Evolutionary conservation across 2,888 invertebrate species (phyloP).

Genomic region (Archips crataeganus): DNA sequence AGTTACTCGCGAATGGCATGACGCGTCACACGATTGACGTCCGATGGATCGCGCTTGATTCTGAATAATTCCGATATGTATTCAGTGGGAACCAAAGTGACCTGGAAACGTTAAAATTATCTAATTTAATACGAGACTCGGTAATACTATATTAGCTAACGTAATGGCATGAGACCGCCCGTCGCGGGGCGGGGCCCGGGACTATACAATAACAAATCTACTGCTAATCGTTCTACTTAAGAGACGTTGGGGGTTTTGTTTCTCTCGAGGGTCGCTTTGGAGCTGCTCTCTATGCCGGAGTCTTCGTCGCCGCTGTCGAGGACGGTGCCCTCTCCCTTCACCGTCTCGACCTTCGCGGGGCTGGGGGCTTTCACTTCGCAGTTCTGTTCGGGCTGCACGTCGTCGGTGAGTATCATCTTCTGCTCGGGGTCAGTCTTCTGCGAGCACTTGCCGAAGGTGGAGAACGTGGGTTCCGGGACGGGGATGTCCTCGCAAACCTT

Average conservation of each 20-base stretch:
- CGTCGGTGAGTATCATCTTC: slow-evolving; percentile 63
- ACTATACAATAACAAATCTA: slow-evolving; percentile 22
- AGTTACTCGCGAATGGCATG: background rate
- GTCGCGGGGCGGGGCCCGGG: slow-evolving; percentile 6
- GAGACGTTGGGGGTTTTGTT: slow-evolving; percentile 69
- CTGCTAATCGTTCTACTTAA: slow-evolving; percentile 50
- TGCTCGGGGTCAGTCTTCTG: slow-evolving; percentile 64
- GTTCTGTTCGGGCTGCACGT: slow-evolving; percentile 48
- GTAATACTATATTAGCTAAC: slow-evolving; percentile 52
- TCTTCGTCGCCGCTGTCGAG: slow-evolving; percentile 88
- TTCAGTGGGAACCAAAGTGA: slow-evolving; percentile 46
- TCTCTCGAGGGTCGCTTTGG: slow-evolving; percentile 85
- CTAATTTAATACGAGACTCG: slow-evolving; percentile 49
- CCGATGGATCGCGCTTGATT: background rate
- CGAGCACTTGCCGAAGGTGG: slow-evolving; percentile 85
- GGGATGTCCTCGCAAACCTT: slow-evolving; percentile 63
- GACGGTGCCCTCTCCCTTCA: slow-evolving; percentile 86
- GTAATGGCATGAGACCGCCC: slow-evolving; percentile 52
- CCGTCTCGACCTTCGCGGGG: slow-evolving; percentile 62
- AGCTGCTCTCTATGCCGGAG: slow-evolving; percentile 88
- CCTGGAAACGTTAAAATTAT: slow-evolving; percentile 11
- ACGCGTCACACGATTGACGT: background rate
- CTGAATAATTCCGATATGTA: slow-evolving; percentile 62
- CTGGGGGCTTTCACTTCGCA: slow-evolving; percentile 56
- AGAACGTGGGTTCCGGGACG: slow-evolving; percentile 82